phyloP scores from a whole-genome alignment of 1,140 invertebrate genomes.

The Plectus sambesii region DNA sequence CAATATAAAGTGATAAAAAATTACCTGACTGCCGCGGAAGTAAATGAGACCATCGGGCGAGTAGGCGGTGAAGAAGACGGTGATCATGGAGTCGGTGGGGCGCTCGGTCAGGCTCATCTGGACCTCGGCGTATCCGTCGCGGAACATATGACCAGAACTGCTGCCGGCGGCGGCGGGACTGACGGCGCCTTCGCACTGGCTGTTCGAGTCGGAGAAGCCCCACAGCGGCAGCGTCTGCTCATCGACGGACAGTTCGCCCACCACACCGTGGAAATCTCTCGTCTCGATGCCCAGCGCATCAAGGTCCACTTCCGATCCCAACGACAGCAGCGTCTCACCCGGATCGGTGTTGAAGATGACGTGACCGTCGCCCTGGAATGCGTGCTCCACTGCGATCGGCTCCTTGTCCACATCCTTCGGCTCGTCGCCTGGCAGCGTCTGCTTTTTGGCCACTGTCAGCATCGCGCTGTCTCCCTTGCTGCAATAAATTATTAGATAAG shows the following conservation, averaged over 20 bases:
- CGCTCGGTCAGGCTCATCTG: conserved; percentile 31
- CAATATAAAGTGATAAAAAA: not conserved
- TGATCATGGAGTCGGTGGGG: conserved; percentile 31
- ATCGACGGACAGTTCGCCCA: conserved; percentile 38
- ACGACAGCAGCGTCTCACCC: conserved; percentile 31
- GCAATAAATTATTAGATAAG: conserved; percentile 7
- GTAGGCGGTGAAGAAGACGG: conserved; percentile 38
- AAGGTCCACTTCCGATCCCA: conserved; percentile 24
- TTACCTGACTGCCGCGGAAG: conserved; percentile 36
- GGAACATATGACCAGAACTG: conserved; percentile 37
- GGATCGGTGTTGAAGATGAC: conserved; percentile 43
- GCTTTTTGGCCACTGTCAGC: conserved; percentile 34
- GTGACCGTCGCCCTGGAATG: conserved; percentile 27
- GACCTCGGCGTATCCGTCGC: conserved; percentile 41
- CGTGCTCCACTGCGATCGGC: no score
- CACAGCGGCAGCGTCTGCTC: conserved; percentile 34
- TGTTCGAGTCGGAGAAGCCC: conserved; percentile 29
- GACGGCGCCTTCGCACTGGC: conserved; percentile 37
- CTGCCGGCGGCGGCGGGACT: conserved; percentile 16
- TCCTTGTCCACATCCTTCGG: conserved; percentile 29
- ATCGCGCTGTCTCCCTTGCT: conserved; percentile 38
- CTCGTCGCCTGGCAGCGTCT: conserved; percentile 28
- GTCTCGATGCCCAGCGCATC: conserved; percentile 30
- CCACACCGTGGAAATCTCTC: conserved; percentile 33
- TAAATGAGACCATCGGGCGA: conserved; percentile 40